Base-by-base conservation (phyloP, 2,113 vertebrate genomes). In the Erythrolamprus reginae region DNA sequence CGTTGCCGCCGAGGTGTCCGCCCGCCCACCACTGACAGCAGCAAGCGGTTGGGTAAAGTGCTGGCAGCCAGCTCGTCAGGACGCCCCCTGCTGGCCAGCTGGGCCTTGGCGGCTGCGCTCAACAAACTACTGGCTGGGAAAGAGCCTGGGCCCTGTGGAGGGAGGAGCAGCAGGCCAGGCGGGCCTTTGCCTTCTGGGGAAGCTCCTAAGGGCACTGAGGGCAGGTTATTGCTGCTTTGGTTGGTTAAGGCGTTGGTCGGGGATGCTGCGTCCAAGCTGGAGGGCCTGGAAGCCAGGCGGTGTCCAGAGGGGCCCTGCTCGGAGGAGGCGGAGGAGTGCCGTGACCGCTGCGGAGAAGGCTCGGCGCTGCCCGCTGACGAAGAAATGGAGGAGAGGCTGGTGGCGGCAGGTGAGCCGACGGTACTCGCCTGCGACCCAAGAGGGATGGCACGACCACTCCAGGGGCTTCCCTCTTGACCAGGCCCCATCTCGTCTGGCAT, bases 41-140 rank as follows among this genome's bases (percentile, higher is more conserved):
- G 96, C 93, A 93, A 92, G 90, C 94, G 95, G 95, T 96, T 97
- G 93, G 97, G 97, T 98, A 98, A 99, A 99, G 98, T 98, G 98
- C 98, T 97, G 92, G 90, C 94, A 94, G 94, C 92, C 92, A 93
- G 95, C 84, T 89, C 94, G 82, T 91, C 28, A 0, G 95, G 87
- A 3, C 90, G 93, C 15, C 84, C 89, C 89, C 89, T 61, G 95
- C 94, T 97, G 65, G 97, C 97, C 95, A 98, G 93, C 96, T 99
- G 98, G 94, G 98, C 98, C 96, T 98, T 98, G 95, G 98, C 98
- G 6, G 98, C 98, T 23, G 98, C 98, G 47, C 98, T 98, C 58
- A 99, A 98, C 50, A 99, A 95, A 93, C 97, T 98, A 95, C 98
- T 98, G 84, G 98, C 98, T 10, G 98, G 98, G 94, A 98, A 98